These are phyloP conservation scores for Actenoides lindsayi DNA, from an alignment of 2,113 vertebrate species.

Conservation along the genomic window DNA sequence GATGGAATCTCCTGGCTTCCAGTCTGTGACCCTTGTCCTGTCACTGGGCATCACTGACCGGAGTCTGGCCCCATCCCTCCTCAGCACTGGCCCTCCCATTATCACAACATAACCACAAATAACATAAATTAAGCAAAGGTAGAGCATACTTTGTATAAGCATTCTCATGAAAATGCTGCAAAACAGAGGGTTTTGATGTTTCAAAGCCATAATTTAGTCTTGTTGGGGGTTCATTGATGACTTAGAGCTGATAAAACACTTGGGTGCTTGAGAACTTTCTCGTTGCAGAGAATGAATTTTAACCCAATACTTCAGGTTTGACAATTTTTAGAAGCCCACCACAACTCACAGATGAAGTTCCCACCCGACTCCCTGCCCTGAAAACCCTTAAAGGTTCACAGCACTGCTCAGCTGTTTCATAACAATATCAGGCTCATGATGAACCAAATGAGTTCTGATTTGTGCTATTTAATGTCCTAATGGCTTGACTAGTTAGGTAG, in stretches of 20 bases:
- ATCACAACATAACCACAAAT: rapidly evolving
- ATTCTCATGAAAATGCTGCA: rapidly evolving
- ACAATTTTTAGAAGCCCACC: not conserved
- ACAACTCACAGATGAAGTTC: not conserved
- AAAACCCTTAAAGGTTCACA: conserved; percentile 33
- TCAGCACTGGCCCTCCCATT: too few relatives aligned
- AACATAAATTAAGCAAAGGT: rapidly evolving
- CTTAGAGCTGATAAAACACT: rapidly evolving
- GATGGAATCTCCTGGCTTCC: too few relatives aligned
- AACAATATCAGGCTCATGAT: conserved; percentile 70
- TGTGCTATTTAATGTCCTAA: conserved; percentile 76
- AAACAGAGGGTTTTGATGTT: not conserved
- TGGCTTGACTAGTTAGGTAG: conserved; percentile 76
- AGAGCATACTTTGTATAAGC: rapidly evolving
- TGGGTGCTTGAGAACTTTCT: not conserved
- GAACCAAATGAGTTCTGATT: conserved; percentile 75
- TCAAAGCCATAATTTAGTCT: rapidly evolving
- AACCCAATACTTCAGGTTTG: not conserved
- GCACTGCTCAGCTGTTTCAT: conserved; percentile 67
- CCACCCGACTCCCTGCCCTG: not conserved
- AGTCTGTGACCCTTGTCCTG: too few relatives aligned
- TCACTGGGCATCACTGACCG: too few relatives aligned
- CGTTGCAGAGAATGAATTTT: not conserved
- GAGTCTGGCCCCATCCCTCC: too few relatives aligned
- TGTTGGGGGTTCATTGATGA: not conserved